These are phyloP conservation scores for Procavia capensis DNA, from an alignment of 2,113 vertebrate species.

Conservation along the genomic window DNA sequence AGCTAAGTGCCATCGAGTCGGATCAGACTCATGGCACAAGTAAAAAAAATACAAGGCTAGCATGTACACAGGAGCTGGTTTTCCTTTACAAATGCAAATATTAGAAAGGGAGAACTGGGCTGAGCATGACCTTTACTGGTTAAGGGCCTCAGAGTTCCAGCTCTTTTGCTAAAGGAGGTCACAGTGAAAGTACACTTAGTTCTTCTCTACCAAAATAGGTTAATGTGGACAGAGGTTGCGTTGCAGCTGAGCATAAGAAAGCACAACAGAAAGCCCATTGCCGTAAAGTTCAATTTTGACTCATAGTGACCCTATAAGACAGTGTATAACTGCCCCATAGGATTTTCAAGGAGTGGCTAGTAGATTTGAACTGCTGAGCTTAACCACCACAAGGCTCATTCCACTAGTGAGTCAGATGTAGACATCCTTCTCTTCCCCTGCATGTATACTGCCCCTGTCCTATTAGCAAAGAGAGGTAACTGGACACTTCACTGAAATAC, in stretches of 20 bases:
- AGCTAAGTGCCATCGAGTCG: too few relatives aligned
- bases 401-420: neutral
- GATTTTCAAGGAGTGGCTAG: too few relatives aligned
- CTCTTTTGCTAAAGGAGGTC: neutral
- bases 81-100: constrained; percentile 29
- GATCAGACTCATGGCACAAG: too few relatives aligned
- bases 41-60: neutral
- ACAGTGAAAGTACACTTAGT: neutral
- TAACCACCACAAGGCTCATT: neutral
- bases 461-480: neutral
- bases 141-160: neutral
- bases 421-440: neutral
- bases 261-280: too few relatives aligned
- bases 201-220: neutral
- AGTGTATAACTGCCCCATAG: too few relatives aligned
- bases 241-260: neutral
- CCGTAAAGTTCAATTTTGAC: too few relatives aligned
- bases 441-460: too few relatives aligned
- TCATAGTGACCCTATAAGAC: too few relatives aligned
- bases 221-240: neutral
- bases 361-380: too few relatives aligned
- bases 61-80: neutral
- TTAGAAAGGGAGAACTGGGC: neutral
- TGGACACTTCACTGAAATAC: too few relatives aligned
- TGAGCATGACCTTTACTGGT: neutral